Base-by-base conservation (phyloP, 2,113 vertebrate genomes). In the Bolborhynchus lineola region DNA sequence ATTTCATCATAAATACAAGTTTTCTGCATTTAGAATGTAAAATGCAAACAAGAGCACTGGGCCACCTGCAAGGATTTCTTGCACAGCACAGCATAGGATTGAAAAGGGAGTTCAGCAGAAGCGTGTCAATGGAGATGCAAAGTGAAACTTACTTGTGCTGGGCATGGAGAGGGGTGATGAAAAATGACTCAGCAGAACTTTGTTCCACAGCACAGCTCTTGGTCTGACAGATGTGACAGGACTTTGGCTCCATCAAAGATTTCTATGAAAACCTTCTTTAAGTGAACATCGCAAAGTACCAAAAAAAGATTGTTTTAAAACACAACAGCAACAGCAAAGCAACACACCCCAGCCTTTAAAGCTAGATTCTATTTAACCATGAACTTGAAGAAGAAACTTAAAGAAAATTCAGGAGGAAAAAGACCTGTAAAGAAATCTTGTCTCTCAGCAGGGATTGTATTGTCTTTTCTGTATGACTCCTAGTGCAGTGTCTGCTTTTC, bases 31-130 rank as follows among this genome's bases (percentile, higher is more conserved):
- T 77, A 47, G 59, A 57, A 79, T 16, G 29, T 39, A 46, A 83
- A 92, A 88, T 33, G 29, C 31, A 52, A 55, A 16, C 16, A 44
- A 29, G 3, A 7, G 10, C 29, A 28, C 9, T 1, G 7, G 29
- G 37, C 9, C 28, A 11, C 13, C 28, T 76, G 31, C 31, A 67
- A 57, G 37, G n/a, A 12, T 49, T 0, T 47, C 24, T 35, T 47
- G 23, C 23, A 4, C 7, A 23, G 31, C 57, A 0, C 31, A 35
- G 5, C 5, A 3, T 11, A 7, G 26, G 31, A 10, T 35, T 8
- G 15, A 69, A 81, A 37, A 55, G 16, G 24, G 13, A 88, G 49
- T 5, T 71, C 41, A 67, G 41, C n/a, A 81, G 17, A 68, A 49
- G 29, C 2, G 19, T 5, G 4, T n/a, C 28, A 21, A 28, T 14